Conservation (phyloP, 2,888 invertebrate genomes). For the Tipula lateralis region DNA sequence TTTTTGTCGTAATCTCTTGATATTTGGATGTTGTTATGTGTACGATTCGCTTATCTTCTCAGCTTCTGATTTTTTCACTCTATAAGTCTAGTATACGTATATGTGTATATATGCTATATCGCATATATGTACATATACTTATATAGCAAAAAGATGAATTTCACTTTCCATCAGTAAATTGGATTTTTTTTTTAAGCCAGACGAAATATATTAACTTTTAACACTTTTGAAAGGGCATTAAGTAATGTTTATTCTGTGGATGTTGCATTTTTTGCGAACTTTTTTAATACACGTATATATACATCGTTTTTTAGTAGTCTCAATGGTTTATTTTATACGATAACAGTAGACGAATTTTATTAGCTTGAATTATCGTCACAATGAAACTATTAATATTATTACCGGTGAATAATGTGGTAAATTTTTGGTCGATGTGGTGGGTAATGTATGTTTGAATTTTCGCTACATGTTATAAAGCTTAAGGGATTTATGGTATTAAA, state of each 20-base stretch:
- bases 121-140: not conserved
- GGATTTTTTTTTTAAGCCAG: not conserved
- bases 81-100: not conserved
- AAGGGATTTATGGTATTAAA: not conserved
- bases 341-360: not conserved
- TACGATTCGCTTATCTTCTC: not conserved
- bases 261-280: not conserved
- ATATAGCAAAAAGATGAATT: not conserved
- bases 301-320: not conserved
- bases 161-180: constrained; percentile 19
- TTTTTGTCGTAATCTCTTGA: constrained; percentile 24
- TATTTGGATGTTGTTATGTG: not conserved
- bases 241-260: not conserved
- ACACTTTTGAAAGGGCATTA: not conserved
- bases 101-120: too few relatives aligned
- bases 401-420: not conserved
- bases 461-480: not conserved
- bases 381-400: not conserved
- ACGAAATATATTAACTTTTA: not conserved
- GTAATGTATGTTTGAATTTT: not conserved
- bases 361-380: not conserved
- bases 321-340: not conserved
- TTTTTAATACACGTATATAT: not conserved
- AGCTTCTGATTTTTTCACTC: not conserved
- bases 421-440: too few relatives aligned